Evolutionary conservation across 2,113 vertebrate genomes (phyloP), one percentile per base, ranked within the genome.

Genomic region (Ictidomys tridecemlineatus): DNA sequence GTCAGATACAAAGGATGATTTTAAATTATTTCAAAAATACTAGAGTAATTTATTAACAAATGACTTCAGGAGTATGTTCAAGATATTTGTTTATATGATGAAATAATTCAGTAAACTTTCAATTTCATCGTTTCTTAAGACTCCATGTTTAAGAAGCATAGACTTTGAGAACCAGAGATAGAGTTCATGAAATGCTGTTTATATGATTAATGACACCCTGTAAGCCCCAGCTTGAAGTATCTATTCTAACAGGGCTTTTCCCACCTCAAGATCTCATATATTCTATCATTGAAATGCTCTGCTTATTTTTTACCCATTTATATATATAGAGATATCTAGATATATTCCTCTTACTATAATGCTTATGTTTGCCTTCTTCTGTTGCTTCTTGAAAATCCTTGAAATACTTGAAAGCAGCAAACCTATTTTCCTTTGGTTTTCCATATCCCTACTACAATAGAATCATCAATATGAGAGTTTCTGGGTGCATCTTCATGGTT

Each of bases 61-160:
- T 82, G 39, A 95, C 13, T 58, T 83, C 34, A 79, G 28, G 26
- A 53, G 79, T n/a, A 69, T 34, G 58, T 24, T 74, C 30, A 91
- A 86, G 24, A 61, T 39, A 3, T 88, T 30, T 95, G 65, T 83
- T 67, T 77, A 8, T 12, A 63, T 56, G 20, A 89, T 79, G 30
- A 96, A 87, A 61, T 85, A 92, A 84, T 67, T 85, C 88, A 78
- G 13, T 37, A 42, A 89, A 74, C 56, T 42, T 79, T 65, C 9
- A 42, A 61, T 85, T 74, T 53, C 37, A 42, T 70, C 8, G 34
- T 16, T 18, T 72, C 37, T 76, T n/a, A 45, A 28, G 34, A 32
- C 32, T 39, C 5, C 2, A 37, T 26, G 8, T 63, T 30, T 90
- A 65, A 89, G 63, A 85, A 61, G 48, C 53, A 74, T 26, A 88